Percentiles rank a stretch among this genome's conserved stretches.
Evolutionary conservation across 1,140 invertebrate species (phyloP).

Genomic region (Drosophila elegans): DNA sequence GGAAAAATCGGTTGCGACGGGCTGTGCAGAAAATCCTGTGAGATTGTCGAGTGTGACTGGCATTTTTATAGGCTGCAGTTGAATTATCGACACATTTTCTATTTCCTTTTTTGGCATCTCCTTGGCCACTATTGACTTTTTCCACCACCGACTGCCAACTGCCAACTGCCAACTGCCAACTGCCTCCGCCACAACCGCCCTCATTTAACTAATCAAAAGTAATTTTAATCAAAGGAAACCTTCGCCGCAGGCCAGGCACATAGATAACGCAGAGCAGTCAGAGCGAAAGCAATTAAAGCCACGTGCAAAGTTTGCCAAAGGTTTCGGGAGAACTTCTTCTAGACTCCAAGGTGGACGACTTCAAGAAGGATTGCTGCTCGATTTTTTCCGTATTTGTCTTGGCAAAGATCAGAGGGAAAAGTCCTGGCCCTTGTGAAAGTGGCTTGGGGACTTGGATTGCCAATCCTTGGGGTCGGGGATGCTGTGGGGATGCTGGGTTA

Average conservation of each 20-base stretch:
- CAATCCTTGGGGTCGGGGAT: background rate
- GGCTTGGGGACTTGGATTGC: slow-evolving; percentile 26
- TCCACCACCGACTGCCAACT: slow-evolving; percentile 5
- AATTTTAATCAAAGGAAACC: slow-evolving; percentile 75
- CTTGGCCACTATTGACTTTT: slow-evolving; percentile 60
- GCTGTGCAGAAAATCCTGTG: slow-evolving; percentile 2
- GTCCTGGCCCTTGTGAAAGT: slow-evolving; percentile 20
- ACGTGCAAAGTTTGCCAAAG: slow-evolving; percentile 73
- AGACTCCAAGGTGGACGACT: slow-evolving; percentile 31
- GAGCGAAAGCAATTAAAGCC: slow-evolving; percentile 72
- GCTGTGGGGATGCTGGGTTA: slow-evolving; percentile 49
- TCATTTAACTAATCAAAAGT: slow-evolving; percentile 80
- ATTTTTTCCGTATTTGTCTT: slow-evolving; percentile 51
- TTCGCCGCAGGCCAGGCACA: slow-evolving; percentile 37
- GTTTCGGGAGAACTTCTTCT: slow-evolving; percentile 61
- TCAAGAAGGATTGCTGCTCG: slow-evolving; percentile 58
- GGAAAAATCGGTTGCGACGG: slow-evolving; percentile 11
- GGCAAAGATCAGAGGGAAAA: slow-evolving; percentile 53
- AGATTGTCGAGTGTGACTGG: slow-evolving; percentile 47
- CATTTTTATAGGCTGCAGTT: slow-evolving; percentile 66
- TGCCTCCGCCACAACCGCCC: slow-evolving; percentile 41
- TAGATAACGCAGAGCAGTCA: slow-evolving; percentile 39
- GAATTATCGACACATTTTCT: slow-evolving; percentile 56
- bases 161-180: background rate
- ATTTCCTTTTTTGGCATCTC: slow-evolving; percentile 15